Conservation (phyloP, 1,140 invertebrate species). For the Drosophila auraria region DNA sequence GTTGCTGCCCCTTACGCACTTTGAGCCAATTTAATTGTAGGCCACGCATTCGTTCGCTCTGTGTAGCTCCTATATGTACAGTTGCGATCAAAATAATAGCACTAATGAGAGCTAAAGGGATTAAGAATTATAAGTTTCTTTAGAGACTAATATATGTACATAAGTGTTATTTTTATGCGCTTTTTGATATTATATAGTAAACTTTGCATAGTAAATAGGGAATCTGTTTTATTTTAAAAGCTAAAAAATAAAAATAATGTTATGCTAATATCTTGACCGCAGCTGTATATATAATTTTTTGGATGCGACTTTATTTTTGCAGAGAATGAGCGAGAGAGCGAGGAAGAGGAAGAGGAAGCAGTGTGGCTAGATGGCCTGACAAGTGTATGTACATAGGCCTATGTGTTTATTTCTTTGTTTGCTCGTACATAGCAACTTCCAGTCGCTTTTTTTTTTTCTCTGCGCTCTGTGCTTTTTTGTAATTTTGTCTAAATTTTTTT, state of each 20-base stretch:
- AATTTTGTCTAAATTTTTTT: constrained; percentile 41
- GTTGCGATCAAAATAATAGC: background rate
- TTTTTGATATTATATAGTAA: too few species aligned
- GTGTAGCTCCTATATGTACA: background rate
- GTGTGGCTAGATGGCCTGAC: constrained; percentile 24
- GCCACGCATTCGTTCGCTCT: constrained; percentile 47
- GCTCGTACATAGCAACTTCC: constrained; percentile 29
- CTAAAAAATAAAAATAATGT: too few species aligned
- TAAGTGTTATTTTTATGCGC: too few species aligned
- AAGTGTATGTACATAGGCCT: constrained; percentile 48
- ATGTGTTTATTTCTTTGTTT: constrained; percentile 29
- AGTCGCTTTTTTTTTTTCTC: constrained; percentile 42
- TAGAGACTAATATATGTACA: too few species aligned
- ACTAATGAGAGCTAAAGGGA: too few species aligned
- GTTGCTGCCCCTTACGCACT: constrained; percentile 51
- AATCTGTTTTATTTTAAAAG: too few species aligned
- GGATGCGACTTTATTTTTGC: constrained; percentile 67
- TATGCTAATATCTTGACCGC: background rate
- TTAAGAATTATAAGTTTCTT: too few species aligned
- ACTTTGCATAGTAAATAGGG: too few species aligned
- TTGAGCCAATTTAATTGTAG: constrained; percentile 81
- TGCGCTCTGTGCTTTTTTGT: constrained; percentile 26
- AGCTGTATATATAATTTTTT: constrained; percentile 14
- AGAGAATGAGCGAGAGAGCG: constrained; percentile 13
- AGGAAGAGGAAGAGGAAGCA: constrained; percentile 1